A percentile compares a stretch with the other conserved stretches of the same genome.
Conservation (phyloP, 2,888 invertebrate species). For the Lasioglossum figueresi region DNA sequence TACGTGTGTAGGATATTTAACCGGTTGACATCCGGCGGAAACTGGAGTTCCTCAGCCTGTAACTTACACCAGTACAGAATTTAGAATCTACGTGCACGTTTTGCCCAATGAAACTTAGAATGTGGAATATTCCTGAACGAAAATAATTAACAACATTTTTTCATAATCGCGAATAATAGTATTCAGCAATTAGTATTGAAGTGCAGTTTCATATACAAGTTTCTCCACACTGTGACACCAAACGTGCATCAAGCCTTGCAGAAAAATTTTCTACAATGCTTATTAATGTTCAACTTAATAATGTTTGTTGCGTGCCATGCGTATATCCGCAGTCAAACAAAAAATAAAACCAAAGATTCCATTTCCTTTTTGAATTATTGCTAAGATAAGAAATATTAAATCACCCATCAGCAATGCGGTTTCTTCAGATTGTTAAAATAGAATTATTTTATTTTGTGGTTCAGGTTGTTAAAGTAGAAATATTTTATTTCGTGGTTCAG, state of each 20-base stretch:
- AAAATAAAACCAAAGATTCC: too few species aligned
- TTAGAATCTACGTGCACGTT: neutral
- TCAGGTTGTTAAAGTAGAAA: too few species aligned
- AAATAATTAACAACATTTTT: neutral
- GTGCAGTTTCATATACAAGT: neutral
- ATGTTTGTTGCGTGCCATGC: too few species aligned
- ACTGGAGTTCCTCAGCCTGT: slow-evolving; percentile 2
- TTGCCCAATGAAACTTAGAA: neutral
- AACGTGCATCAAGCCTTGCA: neutral
- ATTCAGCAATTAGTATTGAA: neutral
- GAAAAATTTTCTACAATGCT: neutral
- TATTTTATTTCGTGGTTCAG: too few species aligned
- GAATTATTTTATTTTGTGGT: too few species aligned
- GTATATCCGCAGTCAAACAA: too few species aligned
- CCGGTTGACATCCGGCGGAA: slow-evolving; percentile 56
- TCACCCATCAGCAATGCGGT: too few species aligned
- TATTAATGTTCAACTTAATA: neutral
- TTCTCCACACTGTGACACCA: neutral
- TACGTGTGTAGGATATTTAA: slow-evolving; percentile 17
- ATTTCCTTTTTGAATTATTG: too few species aligned
- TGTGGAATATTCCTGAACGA: neutral
- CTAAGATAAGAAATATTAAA: too few species aligned
- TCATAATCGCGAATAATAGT: neutral
- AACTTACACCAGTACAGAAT: neutral
- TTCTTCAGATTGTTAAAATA: too few species aligned